Evolutionary conservation across 2,888 invertebrate genomes (phyloP).

Genomic region (Papilio gigon): DNA sequence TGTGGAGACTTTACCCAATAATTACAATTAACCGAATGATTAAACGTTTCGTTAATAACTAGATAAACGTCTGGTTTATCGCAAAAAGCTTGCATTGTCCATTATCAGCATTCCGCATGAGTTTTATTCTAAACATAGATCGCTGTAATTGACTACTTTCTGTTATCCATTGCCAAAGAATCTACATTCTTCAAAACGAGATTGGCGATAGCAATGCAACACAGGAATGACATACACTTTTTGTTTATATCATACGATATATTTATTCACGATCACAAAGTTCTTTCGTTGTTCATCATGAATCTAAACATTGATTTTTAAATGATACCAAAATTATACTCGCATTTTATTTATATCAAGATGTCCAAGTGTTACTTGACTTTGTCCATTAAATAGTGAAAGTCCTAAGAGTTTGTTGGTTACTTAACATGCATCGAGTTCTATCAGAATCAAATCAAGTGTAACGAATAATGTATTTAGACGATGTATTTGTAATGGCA

Average conservation of each 20-base stretch:
- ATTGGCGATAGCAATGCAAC: constrained; percentile 15
- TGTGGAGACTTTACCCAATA: neutral
- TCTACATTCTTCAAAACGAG: constrained; percentile 10
- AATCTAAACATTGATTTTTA: neutral
- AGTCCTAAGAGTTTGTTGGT: neutral
- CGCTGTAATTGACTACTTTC: constrained; percentile 23
- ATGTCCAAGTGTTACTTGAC: neutral
- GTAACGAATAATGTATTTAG: neutral
- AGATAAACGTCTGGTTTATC: neutral
- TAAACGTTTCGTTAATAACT: neutral
- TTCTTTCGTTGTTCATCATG: too few relatives aligned
- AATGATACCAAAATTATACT: neutral
- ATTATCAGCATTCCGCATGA: constrained; percentile 5
- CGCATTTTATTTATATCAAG: neutral
- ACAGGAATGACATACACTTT: constrained; percentile 5
- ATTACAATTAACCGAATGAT: neutral
- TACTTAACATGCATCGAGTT: neutral
- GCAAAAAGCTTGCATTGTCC: neutral
- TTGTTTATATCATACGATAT: constrained; percentile 10
- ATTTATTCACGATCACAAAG: neutral
- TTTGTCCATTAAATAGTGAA: neutral
- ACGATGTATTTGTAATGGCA: neutral
- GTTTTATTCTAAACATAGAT: constrained; percentile 19
- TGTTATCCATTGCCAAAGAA: constrained; percentile 20
- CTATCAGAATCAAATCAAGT: neutral